Evolutionary conservation across 2,888 invertebrate genomes (phyloP).

Genomic region (Nebria brevicollis): DNA sequence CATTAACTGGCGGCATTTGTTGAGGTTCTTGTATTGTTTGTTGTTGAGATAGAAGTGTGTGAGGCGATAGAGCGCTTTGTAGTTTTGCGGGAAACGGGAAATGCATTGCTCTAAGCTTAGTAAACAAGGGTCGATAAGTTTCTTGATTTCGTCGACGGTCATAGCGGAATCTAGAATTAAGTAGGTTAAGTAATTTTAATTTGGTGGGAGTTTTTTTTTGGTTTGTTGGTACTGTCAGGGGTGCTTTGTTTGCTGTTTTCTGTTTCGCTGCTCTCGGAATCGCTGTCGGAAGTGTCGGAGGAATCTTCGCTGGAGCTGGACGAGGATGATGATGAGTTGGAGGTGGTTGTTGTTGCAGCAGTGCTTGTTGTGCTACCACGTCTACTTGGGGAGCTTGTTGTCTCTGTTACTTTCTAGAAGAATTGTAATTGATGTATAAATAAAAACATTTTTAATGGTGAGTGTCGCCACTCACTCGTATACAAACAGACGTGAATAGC

Average conservation of each 20-base stretch:
- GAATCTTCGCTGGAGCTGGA: constrained; percentile 68
- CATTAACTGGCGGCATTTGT: constrained; percentile 77
- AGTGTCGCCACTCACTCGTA: no score
- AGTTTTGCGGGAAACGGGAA: constrained; percentile 87
- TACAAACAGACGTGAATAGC: no score
- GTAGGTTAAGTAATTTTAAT: no score
- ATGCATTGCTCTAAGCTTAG: constrained; percentile 86
- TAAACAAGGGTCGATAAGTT: constrained; percentile 74
- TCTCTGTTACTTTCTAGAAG: constrained; percentile 19
- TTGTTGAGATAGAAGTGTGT: constrained; percentile 83
- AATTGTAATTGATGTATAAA: constrained; percentile 44
- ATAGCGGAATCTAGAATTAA: constrained; percentile 57
- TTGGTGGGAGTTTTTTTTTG: no score
- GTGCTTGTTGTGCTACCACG: constrained; percentile 61
- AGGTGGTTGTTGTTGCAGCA: constrained; percentile 43
- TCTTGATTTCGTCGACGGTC: constrained; percentile 67
- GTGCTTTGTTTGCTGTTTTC: constrained; percentile 40
- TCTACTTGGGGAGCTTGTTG: constrained; percentile 31
- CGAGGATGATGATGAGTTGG: constrained; percentile 53
- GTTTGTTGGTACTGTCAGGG: not conserved
- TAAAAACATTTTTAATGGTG: no score
- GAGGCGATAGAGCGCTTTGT: constrained; percentile 90
- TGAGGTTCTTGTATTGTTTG: constrained; percentile 73
- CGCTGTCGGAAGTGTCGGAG: constrained; percentile 65
- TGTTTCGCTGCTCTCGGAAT: constrained; percentile 62